Conservation (phyloP, 2,113 vertebrate genomes). For the Syrrhaptes paradoxus region DNA sequence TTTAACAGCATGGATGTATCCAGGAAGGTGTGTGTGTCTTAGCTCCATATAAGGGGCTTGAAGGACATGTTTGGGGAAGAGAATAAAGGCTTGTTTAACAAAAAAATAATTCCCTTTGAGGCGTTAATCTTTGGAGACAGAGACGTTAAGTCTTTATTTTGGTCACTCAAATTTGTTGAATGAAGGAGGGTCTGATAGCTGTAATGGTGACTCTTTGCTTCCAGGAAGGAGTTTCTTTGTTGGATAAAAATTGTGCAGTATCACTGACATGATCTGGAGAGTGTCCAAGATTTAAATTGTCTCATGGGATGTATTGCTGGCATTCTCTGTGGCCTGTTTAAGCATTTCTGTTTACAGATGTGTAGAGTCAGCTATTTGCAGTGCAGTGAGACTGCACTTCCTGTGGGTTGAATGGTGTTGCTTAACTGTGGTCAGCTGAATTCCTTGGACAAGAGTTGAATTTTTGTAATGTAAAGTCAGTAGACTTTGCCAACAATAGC, state of each 20-base stretch:
- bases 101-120: not conserved
- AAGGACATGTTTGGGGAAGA: not conserved
- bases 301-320: conserved; percentile 16
- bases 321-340: conserved; percentile 25
- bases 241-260: not conserved
- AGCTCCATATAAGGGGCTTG: not conserved
- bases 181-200: not conserved
- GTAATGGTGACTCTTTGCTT: not conserved
- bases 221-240: not conserved
- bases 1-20: not conserved
- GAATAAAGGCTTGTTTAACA: not conserved
- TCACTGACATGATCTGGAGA: conserved; percentile 20
- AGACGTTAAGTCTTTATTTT: not conserved
- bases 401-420: conserved; percentile 12
- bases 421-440: conserved; percentile 50
- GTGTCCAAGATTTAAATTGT: conserved; percentile 8
- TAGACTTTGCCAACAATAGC: conserved; percentile 4
- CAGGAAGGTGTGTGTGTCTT: not conserved
- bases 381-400: conserved; percentile 13
- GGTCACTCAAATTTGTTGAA: not conserved
- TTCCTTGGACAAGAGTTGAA: conserved; percentile 24
- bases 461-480: conserved; percentile 15
- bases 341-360: conserved; percentile 49
- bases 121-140: not conserved
- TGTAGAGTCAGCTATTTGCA: conserved; percentile 39